These are phyloP conservation scores for Eupithecia subumbrata DNA, from an alignment of 2,888 invertebrate genomes.

Conservation along the genomic window DNA sequence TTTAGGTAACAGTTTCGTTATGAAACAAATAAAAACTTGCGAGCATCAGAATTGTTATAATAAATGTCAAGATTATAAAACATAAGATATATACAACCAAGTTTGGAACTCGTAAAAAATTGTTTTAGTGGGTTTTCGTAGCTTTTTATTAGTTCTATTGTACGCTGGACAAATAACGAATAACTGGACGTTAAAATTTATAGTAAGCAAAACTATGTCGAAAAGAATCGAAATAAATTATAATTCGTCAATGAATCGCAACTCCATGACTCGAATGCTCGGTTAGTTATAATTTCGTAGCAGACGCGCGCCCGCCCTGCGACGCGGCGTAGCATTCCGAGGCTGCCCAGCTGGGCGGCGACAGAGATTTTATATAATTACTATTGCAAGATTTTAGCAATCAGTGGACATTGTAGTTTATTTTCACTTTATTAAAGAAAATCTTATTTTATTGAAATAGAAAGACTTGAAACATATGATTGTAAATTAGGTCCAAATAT, in stretches of 20 bases:
- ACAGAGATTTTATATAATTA: constrained; percentile 9
- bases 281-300: constrained; percentile 30
- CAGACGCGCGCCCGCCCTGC: constrained; percentile 57
- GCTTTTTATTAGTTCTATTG: not conserved
- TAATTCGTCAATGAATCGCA: not conserved
- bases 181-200: not conserved
- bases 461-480: not conserved
- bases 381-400: not conserved
- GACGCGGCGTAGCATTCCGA: constrained; percentile 30
- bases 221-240: not conserved
- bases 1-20: constrained; percentile 3
- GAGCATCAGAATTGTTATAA: not conserved
- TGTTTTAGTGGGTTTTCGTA: not conserved
- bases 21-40: not conserved
- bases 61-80: not conserved
- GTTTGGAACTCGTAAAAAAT: not conserved
- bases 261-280: not conserved
- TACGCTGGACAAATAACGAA: not conserved
- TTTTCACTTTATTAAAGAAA: not conserved
- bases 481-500: not conserved
- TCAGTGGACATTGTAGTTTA: not conserved
- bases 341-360: constrained; percentile 40
- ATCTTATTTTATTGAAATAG: not conserved
- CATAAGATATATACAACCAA: not conserved
- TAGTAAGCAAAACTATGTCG: not conserved